These are phyloP conservation scores for Aphidius ervi DNA, from an alignment of 1,140 invertebrate species.

Conservation along the genomic window DNA sequence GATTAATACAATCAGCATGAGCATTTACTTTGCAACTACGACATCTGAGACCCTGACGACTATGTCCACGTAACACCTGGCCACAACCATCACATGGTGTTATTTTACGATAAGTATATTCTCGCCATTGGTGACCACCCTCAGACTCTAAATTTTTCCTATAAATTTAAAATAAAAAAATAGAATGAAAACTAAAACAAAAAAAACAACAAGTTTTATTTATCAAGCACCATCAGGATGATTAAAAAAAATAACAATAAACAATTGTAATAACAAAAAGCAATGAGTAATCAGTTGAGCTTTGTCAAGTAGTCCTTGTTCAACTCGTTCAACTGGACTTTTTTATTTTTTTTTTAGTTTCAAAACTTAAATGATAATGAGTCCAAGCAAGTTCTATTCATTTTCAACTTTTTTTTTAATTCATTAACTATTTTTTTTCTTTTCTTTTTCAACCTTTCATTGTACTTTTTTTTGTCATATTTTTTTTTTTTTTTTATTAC, in stretches of 20 bases:
- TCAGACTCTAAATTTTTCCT: slow-evolving; percentile 74
- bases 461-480: not conserved
- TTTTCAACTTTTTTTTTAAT: not conserved
- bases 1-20: slow-evolving; percentile 73
- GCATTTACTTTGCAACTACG: slow-evolving; percentile 87
- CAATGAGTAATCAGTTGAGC: no score
- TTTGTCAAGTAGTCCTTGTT: no score
- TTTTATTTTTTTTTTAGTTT: not conserved
- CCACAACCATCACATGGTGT: slow-evolving; percentile 91
- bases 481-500: no score
- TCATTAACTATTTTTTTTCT: not conserved
- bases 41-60: slow-evolving; percentile 85
- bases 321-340: not conserved
- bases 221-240: no score
- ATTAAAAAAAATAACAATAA: no score
- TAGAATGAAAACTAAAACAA: not conserved
- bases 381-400: not conserved
- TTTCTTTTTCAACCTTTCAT: not conserved
- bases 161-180: slow-evolving; percentile 10
- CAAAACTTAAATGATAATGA: no score
- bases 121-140: slow-evolving; percentile 78
- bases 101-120: slow-evolving; percentile 94
- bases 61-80: slow-evolving; percentile 87
- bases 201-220: no score
- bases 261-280: no score